Conservation (phyloP, 2,113 vertebrate species). For the Fukomys damarensis region DNA sequence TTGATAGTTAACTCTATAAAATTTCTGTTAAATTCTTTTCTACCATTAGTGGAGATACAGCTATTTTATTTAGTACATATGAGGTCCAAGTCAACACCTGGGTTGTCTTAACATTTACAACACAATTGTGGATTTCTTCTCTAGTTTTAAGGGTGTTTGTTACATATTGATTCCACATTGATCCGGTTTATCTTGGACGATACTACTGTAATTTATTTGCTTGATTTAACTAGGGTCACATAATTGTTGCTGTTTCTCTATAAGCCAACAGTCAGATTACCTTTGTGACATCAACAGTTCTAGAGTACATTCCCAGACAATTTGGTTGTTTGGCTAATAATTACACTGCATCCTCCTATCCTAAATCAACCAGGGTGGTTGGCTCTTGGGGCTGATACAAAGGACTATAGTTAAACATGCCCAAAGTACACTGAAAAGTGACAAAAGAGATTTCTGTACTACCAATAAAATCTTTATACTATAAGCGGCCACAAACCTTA, state of each 20-base stretch:
- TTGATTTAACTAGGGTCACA: not conserved
- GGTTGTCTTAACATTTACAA: not conserved
- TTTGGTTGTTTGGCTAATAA: not conserved
- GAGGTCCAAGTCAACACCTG: not conserved
- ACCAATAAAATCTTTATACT: not conserved
- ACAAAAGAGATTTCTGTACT: not conserved
- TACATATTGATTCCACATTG: not conserved
- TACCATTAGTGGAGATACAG: not conserved
- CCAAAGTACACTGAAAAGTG: not conserved
- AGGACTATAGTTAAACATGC: not conserved
- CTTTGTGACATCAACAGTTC: not conserved
- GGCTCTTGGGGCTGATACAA: not conserved
- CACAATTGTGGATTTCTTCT: not conserved
- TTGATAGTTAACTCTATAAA: not conserved
- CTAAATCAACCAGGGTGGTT: not conserved
- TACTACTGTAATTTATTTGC: not conserved
- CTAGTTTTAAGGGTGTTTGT: not conserved
- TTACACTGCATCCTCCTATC: not conserved
- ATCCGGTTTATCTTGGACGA: not conserved
- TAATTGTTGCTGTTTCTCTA: not conserved
- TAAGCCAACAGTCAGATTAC: not conserved
- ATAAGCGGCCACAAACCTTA: not conserved
- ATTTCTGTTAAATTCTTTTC: not conserved
- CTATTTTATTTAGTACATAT: not conserved
- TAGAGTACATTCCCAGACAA: not conserved